Conservation (phyloP, 2,113 vertebrate species). For the Corydoras sp. region DNA sequence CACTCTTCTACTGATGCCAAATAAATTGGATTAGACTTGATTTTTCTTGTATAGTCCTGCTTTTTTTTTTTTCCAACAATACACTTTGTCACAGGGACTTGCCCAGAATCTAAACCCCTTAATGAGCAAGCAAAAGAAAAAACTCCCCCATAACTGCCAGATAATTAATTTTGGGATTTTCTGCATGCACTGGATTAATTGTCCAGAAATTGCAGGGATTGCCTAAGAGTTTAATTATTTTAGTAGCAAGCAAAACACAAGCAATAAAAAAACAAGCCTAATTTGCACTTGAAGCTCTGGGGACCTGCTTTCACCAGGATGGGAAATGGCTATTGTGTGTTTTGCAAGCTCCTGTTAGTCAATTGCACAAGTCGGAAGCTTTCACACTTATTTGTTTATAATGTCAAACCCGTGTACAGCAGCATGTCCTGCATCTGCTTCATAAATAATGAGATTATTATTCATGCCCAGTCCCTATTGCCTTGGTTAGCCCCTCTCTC, state of each 20-base stretch:
- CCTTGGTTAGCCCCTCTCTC: background rate
- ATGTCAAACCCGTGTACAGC: too few species aligned
- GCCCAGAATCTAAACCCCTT: background rate
- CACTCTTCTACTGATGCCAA: background rate
- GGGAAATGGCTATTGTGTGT: too few species aligned
- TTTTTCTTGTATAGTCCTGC: too few species aligned
- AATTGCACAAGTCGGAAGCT: too few species aligned
- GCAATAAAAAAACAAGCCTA: background rate
- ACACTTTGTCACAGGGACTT: background rate
- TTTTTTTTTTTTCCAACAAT: background rate
- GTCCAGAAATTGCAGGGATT: background rate
- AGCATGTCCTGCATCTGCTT: too few species aligned
- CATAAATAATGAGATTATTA: background rate
- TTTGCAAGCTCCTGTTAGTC: too few species aligned
- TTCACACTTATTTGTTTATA: too few species aligned
- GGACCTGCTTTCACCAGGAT: background rate
- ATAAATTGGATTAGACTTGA: background rate
- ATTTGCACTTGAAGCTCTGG: background rate
- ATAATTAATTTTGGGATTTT: slow-evolving; percentile 6
- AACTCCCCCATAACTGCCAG: background rate
- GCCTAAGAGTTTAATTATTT: slow-evolving; percentile 8
- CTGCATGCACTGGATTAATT: background rate
- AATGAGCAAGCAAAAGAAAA: background rate
- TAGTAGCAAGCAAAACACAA: background rate
- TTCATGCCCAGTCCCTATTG: background rate